These are phyloP conservation scores for Ptyas mucosa DNA, from an alignment of 2,113 vertebrate genomes.

Conservation along the genomic window DNA sequence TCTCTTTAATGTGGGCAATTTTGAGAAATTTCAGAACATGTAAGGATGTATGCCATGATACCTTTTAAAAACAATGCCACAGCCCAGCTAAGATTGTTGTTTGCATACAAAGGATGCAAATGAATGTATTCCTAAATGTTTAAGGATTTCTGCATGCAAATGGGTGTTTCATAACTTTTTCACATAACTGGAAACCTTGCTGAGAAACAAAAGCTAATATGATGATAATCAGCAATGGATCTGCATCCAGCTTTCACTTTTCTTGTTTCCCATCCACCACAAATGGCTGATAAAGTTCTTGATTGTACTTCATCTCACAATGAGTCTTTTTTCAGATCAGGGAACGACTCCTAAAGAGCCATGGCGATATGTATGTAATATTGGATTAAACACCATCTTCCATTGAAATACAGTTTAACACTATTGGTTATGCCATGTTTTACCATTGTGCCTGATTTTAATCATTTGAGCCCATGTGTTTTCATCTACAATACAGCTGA, in stretches of 20 bases:
- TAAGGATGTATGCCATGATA: background rate
- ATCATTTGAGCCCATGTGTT: background rate
- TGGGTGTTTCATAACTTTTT: background rate
- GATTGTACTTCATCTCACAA: background rate
- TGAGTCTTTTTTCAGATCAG: background rate
- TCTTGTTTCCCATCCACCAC: background rate
- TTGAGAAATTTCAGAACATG: background rate
- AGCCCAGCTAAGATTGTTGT: background rate
- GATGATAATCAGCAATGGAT: background rate
- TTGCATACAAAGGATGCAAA: background rate
- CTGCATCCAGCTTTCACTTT: background rate
- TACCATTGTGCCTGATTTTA: background rate
- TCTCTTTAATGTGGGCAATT: conserved; percentile 1
- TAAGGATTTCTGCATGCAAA: background rate
- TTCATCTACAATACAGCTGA: background rate
- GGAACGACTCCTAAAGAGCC: background rate
- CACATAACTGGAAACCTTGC: background rate
- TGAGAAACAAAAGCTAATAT: background rate
- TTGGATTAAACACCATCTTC: background rate
- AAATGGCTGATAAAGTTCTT: background rate
- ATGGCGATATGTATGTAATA: background rate
- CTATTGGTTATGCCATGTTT: background rate
- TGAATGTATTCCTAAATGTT: background rate
- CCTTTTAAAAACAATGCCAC: background rate
- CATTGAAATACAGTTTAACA: background rate